phyloP scores from a whole-genome alignment of 2,888 invertebrate genomes.

The Pomacea canaliculata region DNA sequence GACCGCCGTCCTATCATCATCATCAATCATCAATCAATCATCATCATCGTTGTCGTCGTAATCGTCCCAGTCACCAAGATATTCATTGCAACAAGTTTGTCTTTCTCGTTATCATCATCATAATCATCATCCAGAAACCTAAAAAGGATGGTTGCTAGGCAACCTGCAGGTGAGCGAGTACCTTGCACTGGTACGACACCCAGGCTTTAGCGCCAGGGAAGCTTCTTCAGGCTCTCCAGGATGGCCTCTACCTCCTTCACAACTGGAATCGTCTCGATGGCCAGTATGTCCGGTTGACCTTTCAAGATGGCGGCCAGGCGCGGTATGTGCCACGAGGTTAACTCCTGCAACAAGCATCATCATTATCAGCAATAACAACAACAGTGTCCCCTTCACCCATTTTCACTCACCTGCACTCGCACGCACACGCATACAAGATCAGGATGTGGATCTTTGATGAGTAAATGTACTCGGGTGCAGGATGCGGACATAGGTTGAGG shows the following conservation, averaged over 20 bases:
- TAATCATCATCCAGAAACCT: too few species aligned
- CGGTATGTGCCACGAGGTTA: constrained; percentile 87
- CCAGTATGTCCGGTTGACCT: constrained; percentile 86
- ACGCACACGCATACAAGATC: constrained; percentile 5
- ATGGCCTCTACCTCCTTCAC: constrained; percentile 86
- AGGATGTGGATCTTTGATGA: too few species aligned
- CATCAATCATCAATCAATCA: neutral
- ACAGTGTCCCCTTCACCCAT: neutral
- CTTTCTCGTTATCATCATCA: neutral
- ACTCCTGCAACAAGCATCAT: constrained; percentile 70
- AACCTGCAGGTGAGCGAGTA: neutral
- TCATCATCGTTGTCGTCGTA: neutral
- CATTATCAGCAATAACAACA: neutral
- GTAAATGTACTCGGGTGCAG: too few species aligned
- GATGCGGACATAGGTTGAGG: too few species aligned
- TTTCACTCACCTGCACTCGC: constrained; percentile 2
- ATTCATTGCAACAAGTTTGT: neutral
- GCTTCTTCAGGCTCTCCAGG: constrained; percentile 82
- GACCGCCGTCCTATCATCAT: constrained; percentile 73
- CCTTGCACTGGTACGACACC: constrained; percentile 79
- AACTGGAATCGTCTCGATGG: constrained; percentile 93
- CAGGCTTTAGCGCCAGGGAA: constrained; percentile 86
- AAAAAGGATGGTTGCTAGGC: too few species aligned
- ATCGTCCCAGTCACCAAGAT: neutral
- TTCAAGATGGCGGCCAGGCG: constrained; percentile 84